phyloP scores from a whole-genome alignment of 1,140 invertebrate species.

The Euwallacea similis region DNA sequence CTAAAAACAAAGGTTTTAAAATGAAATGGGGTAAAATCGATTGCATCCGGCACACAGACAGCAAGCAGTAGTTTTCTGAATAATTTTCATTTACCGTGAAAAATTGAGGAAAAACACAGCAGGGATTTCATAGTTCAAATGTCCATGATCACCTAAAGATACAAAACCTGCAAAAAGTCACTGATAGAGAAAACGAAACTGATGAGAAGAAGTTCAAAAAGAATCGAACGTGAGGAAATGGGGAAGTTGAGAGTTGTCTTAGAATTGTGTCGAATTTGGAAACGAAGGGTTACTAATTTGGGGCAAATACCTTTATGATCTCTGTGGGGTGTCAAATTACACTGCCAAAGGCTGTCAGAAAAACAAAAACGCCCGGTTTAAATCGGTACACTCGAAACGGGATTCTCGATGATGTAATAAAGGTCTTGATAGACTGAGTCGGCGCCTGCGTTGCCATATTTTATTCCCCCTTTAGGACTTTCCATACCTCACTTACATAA shows the following conservation, averaged over 20 bases:
- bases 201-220: neutral
- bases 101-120: constrained; percentile 22
- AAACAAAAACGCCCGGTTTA: constrained; percentile 22
- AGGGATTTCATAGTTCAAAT: constrained; percentile 8
- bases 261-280: too few species aligned
- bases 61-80: constrained; percentile 3
- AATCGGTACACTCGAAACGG: constrained; percentile 28
- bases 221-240: neutral
- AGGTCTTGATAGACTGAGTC: constrained; percentile 23
- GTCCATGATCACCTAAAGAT: constrained; percentile 3
- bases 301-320: constrained; percentile 18
- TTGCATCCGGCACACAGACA: constrained; percentile 2
- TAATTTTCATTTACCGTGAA: constrained; percentile 13
- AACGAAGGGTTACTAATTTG: neutral
- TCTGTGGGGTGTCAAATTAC: constrained; percentile 12
- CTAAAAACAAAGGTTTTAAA: neutral
- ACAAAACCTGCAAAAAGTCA: constrained; percentile 3
- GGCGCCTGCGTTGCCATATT: constrained; percentile 23
- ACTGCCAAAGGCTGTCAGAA: constrained; percentile 16
- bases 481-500: neutral
- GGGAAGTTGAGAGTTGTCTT: too few species aligned
- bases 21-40: constrained; percentile 18
- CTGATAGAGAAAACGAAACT: neutral
- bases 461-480: neutral
- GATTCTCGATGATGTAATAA: constrained; percentile 34